These are phyloP conservation scores for Myrmophylax atrothorax DNA, from an alignment of 2,113 vertebrate genomes.

Conservation along the genomic window DNA sequence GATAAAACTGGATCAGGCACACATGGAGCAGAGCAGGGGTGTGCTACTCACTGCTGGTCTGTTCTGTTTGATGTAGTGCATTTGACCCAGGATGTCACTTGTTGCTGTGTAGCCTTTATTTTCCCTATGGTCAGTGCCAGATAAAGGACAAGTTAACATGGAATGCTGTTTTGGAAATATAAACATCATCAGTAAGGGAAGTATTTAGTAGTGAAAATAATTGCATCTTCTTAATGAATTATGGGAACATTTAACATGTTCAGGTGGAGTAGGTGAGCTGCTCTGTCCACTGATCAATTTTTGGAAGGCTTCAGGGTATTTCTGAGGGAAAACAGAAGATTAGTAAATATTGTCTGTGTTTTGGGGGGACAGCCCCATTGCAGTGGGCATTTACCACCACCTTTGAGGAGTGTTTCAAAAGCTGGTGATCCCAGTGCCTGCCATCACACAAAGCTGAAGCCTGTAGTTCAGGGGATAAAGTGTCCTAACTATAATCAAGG, in stretches of 20 bases:
- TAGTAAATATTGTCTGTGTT: neutral
- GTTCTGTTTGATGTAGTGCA: neutral
- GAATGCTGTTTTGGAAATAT: neutral
- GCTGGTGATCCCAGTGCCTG: accelerated
- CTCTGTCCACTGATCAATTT: accelerated
- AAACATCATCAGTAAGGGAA: neutral
- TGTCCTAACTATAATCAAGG: neutral
- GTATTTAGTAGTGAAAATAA: neutral
- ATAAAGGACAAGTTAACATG: accelerated
- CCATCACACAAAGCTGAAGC: accelerated
- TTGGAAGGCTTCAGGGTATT: neutral
- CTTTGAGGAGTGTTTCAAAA: neutral
- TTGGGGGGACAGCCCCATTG: accelerated
- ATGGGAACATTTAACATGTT: neutral
- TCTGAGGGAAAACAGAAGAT: neutral
- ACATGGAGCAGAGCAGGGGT: accelerated
- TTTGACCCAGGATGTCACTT: neutral
- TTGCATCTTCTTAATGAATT: neutral
- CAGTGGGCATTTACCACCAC: accelerated
- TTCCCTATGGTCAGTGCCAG: neutral
- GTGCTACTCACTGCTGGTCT: accelerated
- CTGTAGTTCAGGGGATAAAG: neutral
- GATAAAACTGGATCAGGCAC: neutral
- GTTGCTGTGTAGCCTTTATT: neutral
- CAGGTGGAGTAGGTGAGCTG: neutral